Evolutionary conservation across 2,888 invertebrate species (phyloP), one percentile per base, ranked within the genome.

Genomic region (Cylloceria caligata): DNA sequence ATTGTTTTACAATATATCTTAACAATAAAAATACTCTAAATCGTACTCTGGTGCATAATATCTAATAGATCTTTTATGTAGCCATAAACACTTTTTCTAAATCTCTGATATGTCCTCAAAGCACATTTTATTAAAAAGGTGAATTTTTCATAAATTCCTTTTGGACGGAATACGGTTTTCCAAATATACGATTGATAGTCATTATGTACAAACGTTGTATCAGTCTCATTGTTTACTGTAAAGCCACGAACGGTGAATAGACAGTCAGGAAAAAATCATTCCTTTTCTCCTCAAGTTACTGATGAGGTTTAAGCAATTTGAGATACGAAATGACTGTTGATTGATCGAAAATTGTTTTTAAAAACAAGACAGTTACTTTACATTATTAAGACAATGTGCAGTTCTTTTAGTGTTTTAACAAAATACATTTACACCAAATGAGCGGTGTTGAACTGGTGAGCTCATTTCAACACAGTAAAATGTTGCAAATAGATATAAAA

Each of bases 1-100:
- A 68, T 69, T 42, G 69, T 74, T 74, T 74, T 21, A 78, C 55
- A 76, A 74, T 75, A 75, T 57, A 62, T 68, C 65, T 74, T 75
- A 79, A 79, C 71, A 45, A 60, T 71, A 39, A 21, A 78, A 64
- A 69, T 78, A 78, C 19, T 52, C 79, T 72, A 78, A 64, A 75
- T 82, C 82, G 82, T 82, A 82, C 82, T 82, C 65, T 71, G 77
- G 82, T 82, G 82, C 82, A 71, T 75, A 67, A 71, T 79, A 72
- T 71, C 60, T 75, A 69, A 75, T 55, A 69, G 34, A 45, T 47
- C 30, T 27, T 65, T 47, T 24, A 64, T 42, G 21, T 64, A 64
- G 27, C 42, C 2, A 27, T 19, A 13, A n/a, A 57, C 27, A 57
- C 19, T 71, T 27, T 55, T 71, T 30, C 55, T 47, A 45, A 73